These are phyloP conservation scores for Scaptodrosophila lebanonensis DNA, from an alignment of 1,140 invertebrate genomes.

Conservation along the genomic window DNA sequence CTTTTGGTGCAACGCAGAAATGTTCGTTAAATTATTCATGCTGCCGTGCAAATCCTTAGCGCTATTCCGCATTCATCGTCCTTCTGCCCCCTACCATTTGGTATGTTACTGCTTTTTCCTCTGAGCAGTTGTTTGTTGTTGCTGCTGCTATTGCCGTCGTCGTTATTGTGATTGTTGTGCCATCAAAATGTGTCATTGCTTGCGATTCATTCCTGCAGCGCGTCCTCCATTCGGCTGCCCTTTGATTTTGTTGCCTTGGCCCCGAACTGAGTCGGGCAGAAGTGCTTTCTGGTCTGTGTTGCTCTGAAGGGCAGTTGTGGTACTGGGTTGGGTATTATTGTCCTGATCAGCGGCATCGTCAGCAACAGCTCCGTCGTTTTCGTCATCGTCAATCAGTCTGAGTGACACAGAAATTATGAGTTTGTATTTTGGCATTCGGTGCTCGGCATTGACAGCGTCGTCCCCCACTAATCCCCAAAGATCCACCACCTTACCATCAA, in stretches of 20 bases:
- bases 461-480: slow-evolving; percentile 1
- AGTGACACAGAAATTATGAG: slow-evolving; percentile 42
- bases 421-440: slow-evolving; percentile 38
- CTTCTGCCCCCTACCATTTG: slow-evolving; percentile 28
- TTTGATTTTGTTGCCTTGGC: background rate
- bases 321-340: no score
- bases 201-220: slow-evolving; percentile 28
- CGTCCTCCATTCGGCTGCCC: background rate
- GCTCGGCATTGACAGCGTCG: slow-evolving; percentile 25
- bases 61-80: slow-evolving; percentile 23
- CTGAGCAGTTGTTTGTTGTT: slow-evolving; percentile 15
- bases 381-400: slow-evolving; percentile 40
- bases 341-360: slow-evolving; percentile 6
- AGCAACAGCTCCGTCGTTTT: slow-evolving; percentile 3
- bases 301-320: background rate
- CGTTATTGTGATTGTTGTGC: slow-evolving; percentile 29
- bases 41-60: background rate
- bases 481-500: slow-evolving; percentile 1
- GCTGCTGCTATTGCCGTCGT: slow-evolving; percentile 2
- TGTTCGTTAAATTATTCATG: no score
- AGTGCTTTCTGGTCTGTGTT: slow-evolving; percentile 10
- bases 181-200: slow-evolving; percentile 44
- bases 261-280: background rate
- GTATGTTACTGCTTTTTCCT: slow-evolving; percentile 28
- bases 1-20: no score